Conservation (phyloP, 1,140 invertebrate genomes). For the Antheraea mylitta region DNA sequence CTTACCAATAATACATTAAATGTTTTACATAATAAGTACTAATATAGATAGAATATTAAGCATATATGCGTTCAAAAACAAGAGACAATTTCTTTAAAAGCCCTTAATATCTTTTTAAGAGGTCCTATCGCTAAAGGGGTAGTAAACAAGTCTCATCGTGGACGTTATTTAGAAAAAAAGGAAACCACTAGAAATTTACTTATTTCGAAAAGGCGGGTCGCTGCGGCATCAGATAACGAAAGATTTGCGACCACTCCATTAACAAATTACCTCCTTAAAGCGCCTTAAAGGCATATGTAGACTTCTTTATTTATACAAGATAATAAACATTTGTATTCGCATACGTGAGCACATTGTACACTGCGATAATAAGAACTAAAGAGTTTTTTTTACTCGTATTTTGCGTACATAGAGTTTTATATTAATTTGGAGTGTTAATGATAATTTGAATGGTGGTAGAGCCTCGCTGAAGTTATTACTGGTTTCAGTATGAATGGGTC, state of each 20-base stretch:
- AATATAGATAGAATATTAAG: background rate
- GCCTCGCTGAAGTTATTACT: no score
- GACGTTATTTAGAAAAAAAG: slow-evolving; percentile 73
- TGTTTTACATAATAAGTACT: background rate
- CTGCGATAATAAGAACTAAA: slow-evolving; percentile 22
- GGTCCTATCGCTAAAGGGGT: slow-evolving; percentile 61
- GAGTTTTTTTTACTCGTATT: background rate
- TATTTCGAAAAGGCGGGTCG: slow-evolving; percentile 66
- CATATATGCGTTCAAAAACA: slow-evolving; percentile 20
- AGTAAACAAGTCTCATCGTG: slow-evolving; percentile 59
- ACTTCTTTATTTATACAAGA: slow-evolving; percentile 38
- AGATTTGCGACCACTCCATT: slow-evolving; percentile 69
- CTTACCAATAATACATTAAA: background rate
- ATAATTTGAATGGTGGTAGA: no score
- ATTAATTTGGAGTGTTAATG: background rate
- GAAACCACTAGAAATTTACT: slow-evolving; percentile 58
- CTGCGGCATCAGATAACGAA: slow-evolving; percentile 65
- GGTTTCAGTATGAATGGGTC: no score
- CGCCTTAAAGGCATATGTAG: slow-evolving; percentile 36
- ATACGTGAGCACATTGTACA: slow-evolving; percentile 31
- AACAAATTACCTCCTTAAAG: slow-evolving; percentile 69
- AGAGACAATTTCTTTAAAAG: slow-evolving; percentile 69
- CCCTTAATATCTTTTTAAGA: slow-evolving; percentile 69
- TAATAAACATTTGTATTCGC: slow-evolving; percentile 28
- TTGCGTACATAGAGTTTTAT: background rate